Percentiles rank a stretch among this genome's conserved stretches.
Evolutionary conservation across 2,113 vertebrate species (phyloP).

Genomic region (Kryptolebias marmoratus): DNA sequence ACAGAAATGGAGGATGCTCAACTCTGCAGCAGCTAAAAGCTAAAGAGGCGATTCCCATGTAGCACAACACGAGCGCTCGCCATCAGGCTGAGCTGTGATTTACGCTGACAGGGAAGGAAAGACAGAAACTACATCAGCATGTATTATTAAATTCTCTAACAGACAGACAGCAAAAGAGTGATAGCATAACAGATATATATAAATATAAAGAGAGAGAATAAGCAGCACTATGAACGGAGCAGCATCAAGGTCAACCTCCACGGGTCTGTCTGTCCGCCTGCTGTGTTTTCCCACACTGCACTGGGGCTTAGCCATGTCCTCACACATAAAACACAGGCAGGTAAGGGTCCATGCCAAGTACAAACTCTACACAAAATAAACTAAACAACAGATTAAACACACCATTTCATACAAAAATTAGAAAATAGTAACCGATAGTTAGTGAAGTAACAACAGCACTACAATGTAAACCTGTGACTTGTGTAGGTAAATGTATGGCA

Average conservation of each 20-base stretch:
- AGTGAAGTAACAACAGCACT: not conserved
- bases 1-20: conserved; percentile 29
- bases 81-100: conserved; percentile 46
- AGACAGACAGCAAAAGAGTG: conserved; percentile 12
- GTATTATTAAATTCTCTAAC: conserved; percentile 47
- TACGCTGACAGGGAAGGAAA: conserved; percentile 16
- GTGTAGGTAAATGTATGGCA: not conserved
- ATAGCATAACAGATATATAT: not conserved
- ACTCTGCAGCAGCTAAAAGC: conserved; percentile 15
- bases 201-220: conserved; percentile 3
- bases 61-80: conserved; percentile 25
- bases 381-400: not conserved
- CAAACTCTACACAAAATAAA: conserved; percentile 6
- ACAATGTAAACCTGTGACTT: not conserved
- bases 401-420: not conserved
- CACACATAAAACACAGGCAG: conserved; percentile 16
- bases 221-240: conserved; percentile 16
- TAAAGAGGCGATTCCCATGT: conserved; percentile 16
- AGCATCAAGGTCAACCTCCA: conserved; percentile 57
- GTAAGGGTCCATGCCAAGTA: not conserved
- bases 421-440: not conserved
- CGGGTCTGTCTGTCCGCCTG: conserved; percentile 43
- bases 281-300: conserved; percentile 46
- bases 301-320: conserved; percentile 20
- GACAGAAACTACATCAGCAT: conserved; percentile 40